Conservation (phyloP, 2,888 invertebrate species). For the Drosophila borealis region DNA sequence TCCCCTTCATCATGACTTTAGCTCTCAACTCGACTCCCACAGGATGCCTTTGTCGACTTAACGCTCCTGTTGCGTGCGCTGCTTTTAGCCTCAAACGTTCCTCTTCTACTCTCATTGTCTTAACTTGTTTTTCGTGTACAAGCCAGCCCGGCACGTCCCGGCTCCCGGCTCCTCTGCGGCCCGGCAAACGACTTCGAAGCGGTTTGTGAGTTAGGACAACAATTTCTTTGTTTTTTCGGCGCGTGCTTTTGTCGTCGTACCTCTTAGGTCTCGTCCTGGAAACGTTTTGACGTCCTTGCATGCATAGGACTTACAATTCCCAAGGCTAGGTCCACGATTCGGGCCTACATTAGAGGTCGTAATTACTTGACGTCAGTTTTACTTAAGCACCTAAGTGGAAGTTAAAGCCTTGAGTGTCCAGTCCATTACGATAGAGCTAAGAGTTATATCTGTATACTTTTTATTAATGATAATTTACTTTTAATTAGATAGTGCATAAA, state of each 20-base stretch:
- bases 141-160: slow-evolving; percentile 20
- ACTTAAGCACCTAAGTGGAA: slow-evolving; percentile 9
- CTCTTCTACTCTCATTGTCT: slow-evolving; percentile 62
- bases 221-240: slow-evolving; percentile 61
- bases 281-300: slow-evolving; percentile 21
- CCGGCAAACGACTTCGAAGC: slow-evolving; percentile 15
- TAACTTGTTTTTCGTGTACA: slow-evolving; percentile 25
- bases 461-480: not conserved
- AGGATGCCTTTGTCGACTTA: slow-evolving; percentile 47
- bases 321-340: slow-evolving; percentile 8
- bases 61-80: slow-evolving; percentile 43
- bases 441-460: not conserved
- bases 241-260: slow-evolving; percentile 50
- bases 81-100: slow-evolving; percentile 71
- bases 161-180: not conserved
- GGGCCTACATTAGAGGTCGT: slow-evolving; percentile 52
- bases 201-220: slow-evolving; percentile 63
- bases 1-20: slow-evolving; percentile 1
- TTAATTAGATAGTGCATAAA: slow-evolving; percentile 1
- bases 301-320: slow-evolving; percentile 46
- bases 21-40: slow-evolving; percentile 56
- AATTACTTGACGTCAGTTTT: slow-evolving; percentile 32
- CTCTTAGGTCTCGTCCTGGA: slow-evolving; percentile 30
- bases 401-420: slow-evolving; percentile 17
- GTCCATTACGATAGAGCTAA: not conserved